Conservation (phyloP, 2,797 vertebrate genomes). For the Brachyrhaphis roseni region DNA sequence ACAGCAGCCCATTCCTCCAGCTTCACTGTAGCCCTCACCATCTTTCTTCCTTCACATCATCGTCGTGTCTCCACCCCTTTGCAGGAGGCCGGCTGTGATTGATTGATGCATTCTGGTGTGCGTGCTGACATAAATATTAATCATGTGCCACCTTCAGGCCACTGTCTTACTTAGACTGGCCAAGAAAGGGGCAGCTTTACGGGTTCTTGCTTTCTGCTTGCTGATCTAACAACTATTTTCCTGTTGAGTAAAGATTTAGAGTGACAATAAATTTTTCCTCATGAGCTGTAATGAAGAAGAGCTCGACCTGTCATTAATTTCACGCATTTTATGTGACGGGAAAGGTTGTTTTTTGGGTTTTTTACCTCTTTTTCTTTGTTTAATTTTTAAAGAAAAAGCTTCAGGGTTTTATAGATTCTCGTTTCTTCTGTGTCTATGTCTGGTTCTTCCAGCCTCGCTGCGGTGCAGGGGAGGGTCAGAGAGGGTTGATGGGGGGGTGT, state of each 20-base stretch:
- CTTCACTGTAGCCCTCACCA: constrained; percentile 30
- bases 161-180: constrained; percentile 58
- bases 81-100: constrained; percentile 74
- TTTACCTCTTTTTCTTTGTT: neutral
- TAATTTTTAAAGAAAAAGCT: constrained; percentile 22
- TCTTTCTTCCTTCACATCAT: constrained; percentile 58
- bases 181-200: constrained; percentile 46
- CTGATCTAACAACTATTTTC: constrained; percentile 58
- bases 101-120: constrained; percentile 76
- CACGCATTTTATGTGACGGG: constrained; percentile 43
- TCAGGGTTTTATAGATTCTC: constrained; percentile 40
- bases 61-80: constrained; percentile 62
- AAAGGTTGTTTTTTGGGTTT: constrained; percentile 6
- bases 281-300: constrained; percentile 33
- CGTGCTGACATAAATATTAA: constrained; percentile 81
- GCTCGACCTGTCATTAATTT: constrained; percentile 24
- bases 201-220: constrained; percentile 27
- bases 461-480: constrained; percentile 70
- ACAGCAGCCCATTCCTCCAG: constrained; percentile 71
- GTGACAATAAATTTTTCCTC: constrained; percentile 53
- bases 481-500: constrained; percentile 37
- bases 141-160: constrained; percentile 71
- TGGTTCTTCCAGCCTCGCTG: constrained; percentile 51
- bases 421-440: constrained; percentile 53
- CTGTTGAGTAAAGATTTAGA: constrained; percentile 49